Percentiles rank a stretch among this genome's conserved stretches.
Conservation (phyloP, 2,888 invertebrate genomes). For the Drosophila longiperda region DNA sequence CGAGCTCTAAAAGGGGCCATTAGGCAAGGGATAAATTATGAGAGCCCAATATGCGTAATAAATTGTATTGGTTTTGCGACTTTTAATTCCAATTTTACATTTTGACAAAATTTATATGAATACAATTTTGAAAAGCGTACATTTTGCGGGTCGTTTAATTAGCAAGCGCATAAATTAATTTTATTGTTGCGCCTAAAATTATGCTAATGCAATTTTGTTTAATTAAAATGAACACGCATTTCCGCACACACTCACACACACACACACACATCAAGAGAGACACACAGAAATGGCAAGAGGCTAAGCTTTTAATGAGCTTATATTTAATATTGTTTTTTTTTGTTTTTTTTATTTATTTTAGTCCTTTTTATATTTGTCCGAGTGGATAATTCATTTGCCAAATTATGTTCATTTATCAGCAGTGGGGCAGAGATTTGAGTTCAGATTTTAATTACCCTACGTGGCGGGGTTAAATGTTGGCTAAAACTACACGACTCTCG, state of each 20-base stretch:
- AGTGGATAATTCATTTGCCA: constrained; percentile 36
- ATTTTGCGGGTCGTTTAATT: constrained; percentile 66
- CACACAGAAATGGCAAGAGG: constrained; percentile 19
- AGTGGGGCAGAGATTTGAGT: constrained; percentile 21
- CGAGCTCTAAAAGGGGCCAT: constrained; percentile 16
- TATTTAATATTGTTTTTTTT: constrained; percentile 59
- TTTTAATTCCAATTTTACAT: constrained; percentile 3
- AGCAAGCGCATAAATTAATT: constrained; percentile 71
- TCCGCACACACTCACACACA: constrained; percentile 18
- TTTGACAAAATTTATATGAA: constrained; percentile 44
- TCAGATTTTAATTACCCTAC: constrained; percentile 69
- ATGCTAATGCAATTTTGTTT: constrained; percentile 78
- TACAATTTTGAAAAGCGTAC: constrained; percentile 46
- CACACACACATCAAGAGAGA: neutral
- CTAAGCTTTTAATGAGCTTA: constrained; percentile 79
- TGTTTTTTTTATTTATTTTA: constrained; percentile 7
- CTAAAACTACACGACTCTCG: constrained; percentile 4
- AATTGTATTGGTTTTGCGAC: constrained; percentile 20
- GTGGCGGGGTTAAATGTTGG: constrained; percentile 63
- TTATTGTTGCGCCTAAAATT: constrained; percentile 65
- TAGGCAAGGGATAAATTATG: constrained; percentile 1
- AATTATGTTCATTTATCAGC: constrained; percentile 9
- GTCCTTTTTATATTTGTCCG: constrained; percentile 25
- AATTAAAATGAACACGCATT: constrained; percentile 69
- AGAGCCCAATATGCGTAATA: neutral